Conservation (phyloP, 1,140 invertebrate genomes). For the Agrilus planipennis region DNA sequence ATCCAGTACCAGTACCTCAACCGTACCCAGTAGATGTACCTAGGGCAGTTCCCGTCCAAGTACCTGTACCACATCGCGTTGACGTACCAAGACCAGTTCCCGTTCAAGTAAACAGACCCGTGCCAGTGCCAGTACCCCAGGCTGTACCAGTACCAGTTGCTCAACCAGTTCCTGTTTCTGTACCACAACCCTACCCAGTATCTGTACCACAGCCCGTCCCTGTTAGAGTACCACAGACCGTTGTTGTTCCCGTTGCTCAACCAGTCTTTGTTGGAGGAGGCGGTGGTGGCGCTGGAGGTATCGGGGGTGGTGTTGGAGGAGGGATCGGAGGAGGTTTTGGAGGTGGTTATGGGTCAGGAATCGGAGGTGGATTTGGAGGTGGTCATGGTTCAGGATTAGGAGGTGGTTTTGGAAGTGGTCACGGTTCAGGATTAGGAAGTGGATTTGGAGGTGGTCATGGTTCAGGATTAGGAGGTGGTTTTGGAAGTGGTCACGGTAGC, state of each 20-base stretch:
- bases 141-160: neutral
- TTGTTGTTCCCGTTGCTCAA: constrained; percentile 4
- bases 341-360: neutral
- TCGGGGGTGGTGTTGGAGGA: neutral
- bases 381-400: constrained; percentile 5
- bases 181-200: neutral
- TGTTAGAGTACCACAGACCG: constrained; percentile 4
- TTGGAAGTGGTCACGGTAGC: too few relatives aligned
- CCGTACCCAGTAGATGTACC: constrained; percentile 7
- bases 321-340: neutral
- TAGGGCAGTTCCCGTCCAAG: constrained; percentile 6
- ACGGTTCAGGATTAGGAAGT: constrained; percentile 3
- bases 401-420: constrained; percentile 4
- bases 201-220: constrained; percentile 1
- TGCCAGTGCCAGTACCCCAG: constrained; percentile 2
- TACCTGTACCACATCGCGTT: constrained; percentile 3
- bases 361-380: constrained; percentile 7
- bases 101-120: constrained; percentile 4
- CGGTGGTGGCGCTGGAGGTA: neutral
- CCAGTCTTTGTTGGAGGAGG: neutral
- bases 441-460: constrained; percentile 5
- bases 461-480: too few relatives aligned
- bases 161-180: neutral
- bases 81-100: neutral
- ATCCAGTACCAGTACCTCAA: constrained; percentile 3